Evolutionary conservation across 1,140 invertebrate species (phyloP).

Genomic region (Bombus haemorrhoidalis): DNA sequence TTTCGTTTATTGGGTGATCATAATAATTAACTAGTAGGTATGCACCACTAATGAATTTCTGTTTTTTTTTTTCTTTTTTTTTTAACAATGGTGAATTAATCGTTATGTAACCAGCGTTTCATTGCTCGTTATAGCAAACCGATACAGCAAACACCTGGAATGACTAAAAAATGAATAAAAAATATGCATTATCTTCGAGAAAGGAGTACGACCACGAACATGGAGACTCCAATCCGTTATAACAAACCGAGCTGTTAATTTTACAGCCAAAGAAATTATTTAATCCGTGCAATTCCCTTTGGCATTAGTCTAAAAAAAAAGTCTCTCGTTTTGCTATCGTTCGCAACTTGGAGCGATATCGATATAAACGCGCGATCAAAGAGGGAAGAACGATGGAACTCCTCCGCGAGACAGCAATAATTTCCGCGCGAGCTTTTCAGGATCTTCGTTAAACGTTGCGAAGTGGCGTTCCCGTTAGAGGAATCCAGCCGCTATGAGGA

Average conservation of each 20-base stretch:
- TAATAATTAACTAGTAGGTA: not conserved
- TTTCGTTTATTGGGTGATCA: not conserved
- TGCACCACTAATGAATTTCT: not conserved
- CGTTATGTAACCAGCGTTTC: not conserved
- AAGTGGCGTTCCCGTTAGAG: slow-evolving; percentile 36
- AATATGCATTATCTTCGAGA: not conserved
- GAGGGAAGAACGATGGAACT: not conserved
- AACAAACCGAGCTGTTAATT: not conserved
- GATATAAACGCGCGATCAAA: no score
- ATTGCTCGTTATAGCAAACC: not conserved
- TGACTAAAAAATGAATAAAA: not conserved
- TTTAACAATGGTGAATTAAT: not conserved
- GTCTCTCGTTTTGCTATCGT: no score
- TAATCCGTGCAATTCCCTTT: no score
- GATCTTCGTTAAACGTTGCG: slow-evolving; percentile 36
- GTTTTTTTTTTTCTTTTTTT: no score
- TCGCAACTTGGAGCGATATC: no score
- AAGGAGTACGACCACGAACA: not conserved
- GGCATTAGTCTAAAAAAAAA: no score
- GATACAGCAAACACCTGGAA: not conserved
- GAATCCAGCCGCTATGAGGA: slow-evolving; percentile 43
- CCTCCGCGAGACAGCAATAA: slow-evolving; percentile 18
- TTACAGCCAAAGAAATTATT: not conserved
- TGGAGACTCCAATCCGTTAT: not conserved
- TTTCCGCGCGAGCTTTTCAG: slow-evolving; percentile 20